These are phyloP conservation scores for Callithrix jacchus DNA, from an alignment of 2,113 vertebrate species.

Conservation along the genomic window DNA sequence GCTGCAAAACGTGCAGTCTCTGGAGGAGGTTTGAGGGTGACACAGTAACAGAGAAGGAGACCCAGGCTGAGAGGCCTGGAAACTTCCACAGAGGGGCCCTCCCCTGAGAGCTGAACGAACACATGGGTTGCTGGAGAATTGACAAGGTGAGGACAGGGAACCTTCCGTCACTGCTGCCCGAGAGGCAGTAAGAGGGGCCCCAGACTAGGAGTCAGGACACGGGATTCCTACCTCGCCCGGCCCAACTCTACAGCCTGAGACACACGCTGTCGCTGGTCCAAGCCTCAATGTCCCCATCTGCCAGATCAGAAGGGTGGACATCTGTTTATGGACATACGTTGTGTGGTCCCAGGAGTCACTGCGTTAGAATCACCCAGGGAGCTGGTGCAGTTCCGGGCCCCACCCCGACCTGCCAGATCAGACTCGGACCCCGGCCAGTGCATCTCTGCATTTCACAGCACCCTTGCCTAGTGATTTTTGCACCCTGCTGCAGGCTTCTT, in stretches of 20 bases:
- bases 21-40: neutral
- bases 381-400: neutral
- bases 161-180: fast-evolving
- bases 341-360: neutral
- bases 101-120: neutral
- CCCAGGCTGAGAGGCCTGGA: neutral
- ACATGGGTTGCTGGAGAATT: neutral
- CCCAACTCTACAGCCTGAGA: fast-evolving
- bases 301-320: too few species aligned
- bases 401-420: fast-evolving
- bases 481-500: neutral
- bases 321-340: neutral
- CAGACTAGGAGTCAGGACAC: neutral
- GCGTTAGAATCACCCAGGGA: fast-evolving
- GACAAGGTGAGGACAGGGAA: neutral
- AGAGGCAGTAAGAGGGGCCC: neutral
- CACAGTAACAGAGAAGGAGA: neutral
- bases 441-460: neutral
- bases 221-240: fast-evolving
- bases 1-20: neutral
- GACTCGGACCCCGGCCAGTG: neutral
- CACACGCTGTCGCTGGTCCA: fast-evolving
- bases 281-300: neutral
- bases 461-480: neutral
- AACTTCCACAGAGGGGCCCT: neutral